These are phyloP conservation scores for Motacilla tschutschensis DNA, from an alignment of 2,113 vertebrate species.

Conservation along the genomic window DNA sequence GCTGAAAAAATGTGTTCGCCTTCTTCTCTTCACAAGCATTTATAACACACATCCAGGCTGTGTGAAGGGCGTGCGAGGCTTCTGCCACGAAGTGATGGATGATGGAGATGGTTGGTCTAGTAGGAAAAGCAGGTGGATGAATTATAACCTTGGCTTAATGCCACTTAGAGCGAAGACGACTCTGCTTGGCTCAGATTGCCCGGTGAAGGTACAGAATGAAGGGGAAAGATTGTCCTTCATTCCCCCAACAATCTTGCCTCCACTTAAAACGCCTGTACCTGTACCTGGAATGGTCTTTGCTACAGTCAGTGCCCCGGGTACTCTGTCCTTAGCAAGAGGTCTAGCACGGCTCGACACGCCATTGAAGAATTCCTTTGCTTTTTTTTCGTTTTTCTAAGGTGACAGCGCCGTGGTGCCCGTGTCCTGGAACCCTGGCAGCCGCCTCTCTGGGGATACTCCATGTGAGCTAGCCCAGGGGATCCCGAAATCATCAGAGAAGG, in stretches of 20 bases:
- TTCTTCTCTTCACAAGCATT: not conserved
- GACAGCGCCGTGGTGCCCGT: fast-evolving
- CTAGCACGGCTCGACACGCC: fast-evolving
- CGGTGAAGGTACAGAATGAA: not conserved
- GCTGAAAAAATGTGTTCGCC: not conserved
- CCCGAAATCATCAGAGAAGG: not conserved
- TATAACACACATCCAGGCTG: not conserved
- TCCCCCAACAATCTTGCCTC: not conserved
- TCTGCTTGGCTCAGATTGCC: not conserved
- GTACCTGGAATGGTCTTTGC: not conserved
- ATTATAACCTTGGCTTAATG: not conserved
- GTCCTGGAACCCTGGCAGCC: not conserved
- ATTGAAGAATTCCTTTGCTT: not conserved
- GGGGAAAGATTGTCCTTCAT: not conserved
- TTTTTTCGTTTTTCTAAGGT: not conserved
- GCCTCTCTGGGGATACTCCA: not conserved
- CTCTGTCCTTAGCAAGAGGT: not conserved
- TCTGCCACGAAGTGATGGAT: not conserved
- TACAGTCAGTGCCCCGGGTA: not conserved
- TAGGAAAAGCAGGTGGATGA: not conserved
- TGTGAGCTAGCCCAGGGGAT: not conserved
- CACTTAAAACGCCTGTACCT: not conserved
- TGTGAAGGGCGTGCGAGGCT: not conserved
- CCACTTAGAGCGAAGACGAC: not conserved
- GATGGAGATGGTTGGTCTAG: not conserved